Percentiles rank a stretch among this genome's conserved stretches.
phyloP scores from a whole-genome alignment of 2,113 vertebrate species.

The Empidonax alnorum region DNA sequence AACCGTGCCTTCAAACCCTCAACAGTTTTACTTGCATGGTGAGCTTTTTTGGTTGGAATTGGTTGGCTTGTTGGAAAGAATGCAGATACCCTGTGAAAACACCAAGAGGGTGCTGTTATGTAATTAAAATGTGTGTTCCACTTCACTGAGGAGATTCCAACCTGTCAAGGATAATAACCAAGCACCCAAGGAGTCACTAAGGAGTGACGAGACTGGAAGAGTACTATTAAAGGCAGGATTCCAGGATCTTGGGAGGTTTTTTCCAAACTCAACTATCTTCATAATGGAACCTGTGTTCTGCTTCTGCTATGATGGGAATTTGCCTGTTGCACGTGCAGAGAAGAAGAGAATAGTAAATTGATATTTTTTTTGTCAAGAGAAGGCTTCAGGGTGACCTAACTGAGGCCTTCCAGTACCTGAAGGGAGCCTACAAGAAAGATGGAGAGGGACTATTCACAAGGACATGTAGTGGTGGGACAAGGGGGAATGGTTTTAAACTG shows the following conservation, averaged over 20 bases:
- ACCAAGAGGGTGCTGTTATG: neutral
- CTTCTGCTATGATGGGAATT: neutral
- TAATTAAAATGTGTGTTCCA: neutral
- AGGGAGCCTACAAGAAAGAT: too few species aligned
- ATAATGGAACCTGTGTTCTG: neutral
- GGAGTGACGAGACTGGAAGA: neutral
- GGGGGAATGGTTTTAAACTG: accelerated
- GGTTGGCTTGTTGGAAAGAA: neutral
- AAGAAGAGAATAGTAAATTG: neutral
- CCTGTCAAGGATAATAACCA: neutral
- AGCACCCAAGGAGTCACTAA: neutral
- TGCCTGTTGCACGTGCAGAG: neutral
- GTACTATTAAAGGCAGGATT: neutral
- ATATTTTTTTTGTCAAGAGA: neutral
- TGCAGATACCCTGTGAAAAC: neutral
- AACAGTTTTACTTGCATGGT: neutral
- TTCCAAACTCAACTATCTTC: neutral
- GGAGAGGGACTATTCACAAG: neutral
- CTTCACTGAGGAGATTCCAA: neutral
- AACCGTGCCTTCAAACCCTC: neutral
- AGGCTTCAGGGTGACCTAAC: neutral
- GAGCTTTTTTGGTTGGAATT: neutral
- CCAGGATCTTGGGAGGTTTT: neutral
- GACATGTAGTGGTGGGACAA: neutral
- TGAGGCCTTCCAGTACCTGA: neutral